Conservation (phyloP, 1,140 invertebrate species). For the Eurosta solidaginis region DNA sequence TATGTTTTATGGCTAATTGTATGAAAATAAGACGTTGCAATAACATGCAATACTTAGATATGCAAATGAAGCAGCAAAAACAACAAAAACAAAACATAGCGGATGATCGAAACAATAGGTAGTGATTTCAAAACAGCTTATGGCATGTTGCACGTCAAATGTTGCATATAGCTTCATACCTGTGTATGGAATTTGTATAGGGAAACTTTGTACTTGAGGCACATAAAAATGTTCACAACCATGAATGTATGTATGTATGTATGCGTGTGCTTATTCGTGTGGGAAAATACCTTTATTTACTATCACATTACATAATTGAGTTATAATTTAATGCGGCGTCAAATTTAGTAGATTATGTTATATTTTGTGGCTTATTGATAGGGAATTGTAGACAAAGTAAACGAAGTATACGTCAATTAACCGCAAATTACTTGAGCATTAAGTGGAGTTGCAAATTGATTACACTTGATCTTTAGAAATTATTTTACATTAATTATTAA, state of each 20-base stretch:
- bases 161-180: not conserved
- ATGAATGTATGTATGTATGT: not conserved
- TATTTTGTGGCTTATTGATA: not conserved
- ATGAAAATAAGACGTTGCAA: conserved; percentile 9
- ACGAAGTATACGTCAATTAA: not conserved
- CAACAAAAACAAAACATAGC: not conserved
- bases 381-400: not conserved
- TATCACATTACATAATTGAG: not conserved
- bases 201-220: not conserved
- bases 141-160: not conserved
- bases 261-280: too few relatives aligned
- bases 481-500: not conserved
- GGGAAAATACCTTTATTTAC: not conserved
- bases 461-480: not conserved
- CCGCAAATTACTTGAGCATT: not conserved
- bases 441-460: conserved; percentile 10
- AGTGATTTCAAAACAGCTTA: not conserved
- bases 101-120: not conserved
- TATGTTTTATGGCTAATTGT: conserved; percentile 14
- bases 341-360: not conserved
- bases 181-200: not conserved
- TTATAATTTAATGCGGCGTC: not conserved
- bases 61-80: not conserved
- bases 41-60: not conserved
- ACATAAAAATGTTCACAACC: not conserved